Base-by-base conservation (phyloP, 2,888 invertebrate species). In the Ischnura elegans region DNA sequence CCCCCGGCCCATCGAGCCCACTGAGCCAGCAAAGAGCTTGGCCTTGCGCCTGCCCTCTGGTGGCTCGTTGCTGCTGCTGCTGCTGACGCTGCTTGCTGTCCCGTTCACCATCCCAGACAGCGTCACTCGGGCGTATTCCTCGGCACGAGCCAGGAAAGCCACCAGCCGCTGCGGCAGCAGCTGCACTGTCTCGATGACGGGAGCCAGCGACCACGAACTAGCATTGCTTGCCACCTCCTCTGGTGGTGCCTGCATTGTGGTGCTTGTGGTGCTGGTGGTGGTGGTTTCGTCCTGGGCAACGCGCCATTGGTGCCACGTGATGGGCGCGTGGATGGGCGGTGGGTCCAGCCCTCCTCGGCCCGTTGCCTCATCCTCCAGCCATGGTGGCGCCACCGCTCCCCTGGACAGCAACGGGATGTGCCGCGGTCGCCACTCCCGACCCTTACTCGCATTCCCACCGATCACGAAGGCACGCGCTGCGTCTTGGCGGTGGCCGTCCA, bases 101-200 rank as follows among this genome's bases (percentile, higher is more conserved):
- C 85, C 55, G n/a, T 55, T 21, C 25, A 93, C 86, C 87, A 87
- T 86, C 3, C 87, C 86, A 1, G 93, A 90, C 36, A 94, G 55
- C 16, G 94, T 94, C 2, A 90, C 45, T 29, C 93, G 86, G 8
- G 94, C 94, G 76, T 94, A 93, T 86, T 93, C 85, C 61, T 98
- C 98, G 0, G 98, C 98, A 95, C 98, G 97, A 76, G 98, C 98
- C 87, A 98, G 97, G 95, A 98, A 97, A 6, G 97, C 97, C 0
- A 98, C 98, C 2, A 98, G 96, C 55, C 98, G 96, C 94, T 98
- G 97, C 0, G 98, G 98, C 86, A 98, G 96, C 95, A 98, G 97
- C 95, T 98, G 98, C 0, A 98, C 98, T 0, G 97, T 98, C 94
- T 97, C 95, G 2, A 96, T 95, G 21, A 96, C 95, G 0, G 95